Percentiles rank a stretch among this genome's conserved stretches.
Conservation (phyloP, 2,113 vertebrate species). For the Tachuris rubrigastra region DNA sequence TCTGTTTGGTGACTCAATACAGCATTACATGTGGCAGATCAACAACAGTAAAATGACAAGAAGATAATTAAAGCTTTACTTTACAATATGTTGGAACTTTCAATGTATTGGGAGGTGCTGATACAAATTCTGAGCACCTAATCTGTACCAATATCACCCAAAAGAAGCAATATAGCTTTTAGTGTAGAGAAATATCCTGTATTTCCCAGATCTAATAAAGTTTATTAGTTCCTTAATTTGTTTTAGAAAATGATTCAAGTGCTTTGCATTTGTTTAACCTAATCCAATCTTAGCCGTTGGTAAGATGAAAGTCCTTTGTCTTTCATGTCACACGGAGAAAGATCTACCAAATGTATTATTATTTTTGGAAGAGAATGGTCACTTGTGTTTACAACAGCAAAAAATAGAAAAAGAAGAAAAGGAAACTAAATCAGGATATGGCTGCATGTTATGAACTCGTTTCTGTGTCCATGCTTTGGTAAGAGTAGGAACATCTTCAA, state of each 20-base stretch:
- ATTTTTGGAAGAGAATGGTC: not conserved
- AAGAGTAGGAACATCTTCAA: not conserved
- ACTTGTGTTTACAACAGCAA: not conserved
- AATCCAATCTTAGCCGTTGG: not conserved
- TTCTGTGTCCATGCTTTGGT: not conserved
- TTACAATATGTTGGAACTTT: conserved; percentile 4
- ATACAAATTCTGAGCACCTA: not conserved
- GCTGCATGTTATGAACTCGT: not conserved
- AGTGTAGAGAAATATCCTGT: not conserved
- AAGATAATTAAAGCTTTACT: conserved; percentile 22
- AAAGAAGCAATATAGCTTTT: not conserved
- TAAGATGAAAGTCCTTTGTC: not conserved
- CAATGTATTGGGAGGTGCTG: conserved; percentile 12
- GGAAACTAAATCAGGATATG: not conserved
- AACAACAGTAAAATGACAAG: not conserved
- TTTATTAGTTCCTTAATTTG: conserved; percentile 17
- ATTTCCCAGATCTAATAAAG: conserved; percentile 37
- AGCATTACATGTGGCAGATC: not conserved
- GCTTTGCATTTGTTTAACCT: conserved; percentile 30
- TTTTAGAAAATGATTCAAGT: conserved; percentile 11
- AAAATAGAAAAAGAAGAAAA: not conserved
- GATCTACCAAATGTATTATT: not conserved
- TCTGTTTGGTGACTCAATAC: not conserved
- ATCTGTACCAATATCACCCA: not conserved
- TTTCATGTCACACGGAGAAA: not conserved